Conservation (phyloP, 2,888 invertebrate genomes). For the Gymnosoma rotundatum region DNA sequence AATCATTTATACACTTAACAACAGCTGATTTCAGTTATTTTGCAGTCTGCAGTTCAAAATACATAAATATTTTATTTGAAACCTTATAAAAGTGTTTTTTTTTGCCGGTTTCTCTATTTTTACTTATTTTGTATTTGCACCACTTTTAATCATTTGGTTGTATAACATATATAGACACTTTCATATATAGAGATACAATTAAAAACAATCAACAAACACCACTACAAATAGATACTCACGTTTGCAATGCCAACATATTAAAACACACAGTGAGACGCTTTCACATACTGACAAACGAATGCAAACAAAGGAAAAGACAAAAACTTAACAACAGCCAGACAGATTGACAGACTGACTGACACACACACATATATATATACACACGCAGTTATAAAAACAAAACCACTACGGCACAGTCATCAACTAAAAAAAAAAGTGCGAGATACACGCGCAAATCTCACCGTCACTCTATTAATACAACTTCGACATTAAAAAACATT, state of each 20-base stretch:
- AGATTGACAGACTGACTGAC: constrained; percentile 12
- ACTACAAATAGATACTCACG: constrained; percentile 24
- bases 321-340: background rate
- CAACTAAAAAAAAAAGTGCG: constrained; percentile 52
- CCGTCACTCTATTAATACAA: constrained; percentile 45
- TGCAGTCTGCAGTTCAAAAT: constrained; percentile 32
- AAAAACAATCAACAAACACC: background rate
- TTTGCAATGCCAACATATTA: constrained; percentile 56
- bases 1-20: background rate
- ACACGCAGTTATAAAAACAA: constrained; percentile 36
- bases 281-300: constrained; percentile 14
- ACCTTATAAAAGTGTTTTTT: constrained; percentile 17
- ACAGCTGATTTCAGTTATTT: constrained; percentile 49
- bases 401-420: constrained; percentile 26
- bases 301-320: constrained; percentile 33
- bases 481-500: constrained; percentile 38
- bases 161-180: constrained; percentile 14
- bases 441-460: constrained; percentile 67
- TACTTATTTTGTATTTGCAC: constrained; percentile 38
- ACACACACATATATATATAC: too few relatives aligned
- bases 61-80: constrained; percentile 14
- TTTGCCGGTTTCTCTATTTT: constrained; percentile 48
- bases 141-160: constrained; percentile 32
- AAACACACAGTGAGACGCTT: constrained; percentile 41
- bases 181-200: background rate